Base-by-base conservation (phyloP, 2,113 vertebrate genomes). In the Tapirus terrestris region DNA sequence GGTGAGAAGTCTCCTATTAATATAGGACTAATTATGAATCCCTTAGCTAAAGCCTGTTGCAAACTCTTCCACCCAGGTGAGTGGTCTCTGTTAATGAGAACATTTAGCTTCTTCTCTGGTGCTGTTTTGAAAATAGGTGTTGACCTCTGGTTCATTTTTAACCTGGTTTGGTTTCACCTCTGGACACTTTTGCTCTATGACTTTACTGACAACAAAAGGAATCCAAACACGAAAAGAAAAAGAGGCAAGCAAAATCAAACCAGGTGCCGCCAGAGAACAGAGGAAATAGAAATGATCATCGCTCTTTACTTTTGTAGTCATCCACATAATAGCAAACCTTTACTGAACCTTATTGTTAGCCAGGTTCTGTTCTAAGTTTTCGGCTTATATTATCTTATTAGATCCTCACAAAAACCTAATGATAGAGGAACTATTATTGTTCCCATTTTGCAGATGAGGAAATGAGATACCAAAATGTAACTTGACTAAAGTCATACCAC, bases 1-100 rank as follows among this genome's bases (percentile, higher is more conserved):
- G 99, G 99, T 99, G 98, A 36, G n/a, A 87, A 63, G 94, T 68
- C 8, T 96, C 79, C 31, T 67, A 67, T 96, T 80, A 76, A 97
- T 76, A 70, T n/a, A 67, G 61, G 80, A 89, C 36, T 63, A 67
- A 36, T 67, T 76, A 73, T 23, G 58, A 89, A 75, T 90, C 36
- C 5, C 10, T 93, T 86, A 94, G 53, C 48, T 43, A 90, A 96
- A 79, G n/a, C 56, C 67, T 94, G 12, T 31, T 70, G 76, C 13
- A 89, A 96, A 68, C 67, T 73, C 27, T 65, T 76, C 5, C 73
- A 27, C 9, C 0, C 4, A 76, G 65, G 36, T 29, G 31, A 4
- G 18, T 83, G 20, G 25, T 89, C 18, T 96, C 53, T 82, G 5
- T 48, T 80, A 61, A 60, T 53, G 14, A 63, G 53, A 36, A 33